phyloP scores from a whole-genome alignment of 2,888 invertebrate genomes.

The Falcaria lacertinaria region DNA sequence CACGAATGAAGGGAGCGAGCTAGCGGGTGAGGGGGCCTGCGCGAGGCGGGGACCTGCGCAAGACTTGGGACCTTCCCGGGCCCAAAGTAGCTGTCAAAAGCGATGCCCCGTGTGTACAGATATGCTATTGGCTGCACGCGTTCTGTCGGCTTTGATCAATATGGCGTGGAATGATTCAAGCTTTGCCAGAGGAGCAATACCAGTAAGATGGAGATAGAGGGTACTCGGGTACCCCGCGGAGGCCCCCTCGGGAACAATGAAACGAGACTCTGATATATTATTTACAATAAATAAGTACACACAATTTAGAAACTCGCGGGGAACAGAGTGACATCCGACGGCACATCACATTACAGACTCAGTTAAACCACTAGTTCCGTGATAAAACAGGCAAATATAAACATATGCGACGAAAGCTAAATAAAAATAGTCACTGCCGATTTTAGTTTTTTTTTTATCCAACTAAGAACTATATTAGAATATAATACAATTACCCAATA shows the following conservation, averaged over 20 bases:
- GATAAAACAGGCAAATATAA: constrained; percentile 14
- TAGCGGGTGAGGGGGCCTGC: too few relatives aligned
- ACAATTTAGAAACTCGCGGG: constrained; percentile 24
- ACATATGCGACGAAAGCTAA: constrained; percentile 21
- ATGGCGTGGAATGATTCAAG: too few relatives aligned
- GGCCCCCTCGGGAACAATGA: background rate
- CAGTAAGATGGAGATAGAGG: too few relatives aligned
- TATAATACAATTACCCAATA: constrained; percentile 35
- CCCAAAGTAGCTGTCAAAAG: too few relatives aligned
- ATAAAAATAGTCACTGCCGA: constrained; percentile 34
- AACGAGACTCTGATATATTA: constrained; percentile 24
- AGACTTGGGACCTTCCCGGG: too few relatives aligned
- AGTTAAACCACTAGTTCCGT: background rate
- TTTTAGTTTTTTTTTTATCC: constrained; percentile 30
- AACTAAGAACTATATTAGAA: constrained; percentile 28
- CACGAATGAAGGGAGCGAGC: too few relatives aligned
- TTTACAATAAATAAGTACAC: constrained; percentile 59
- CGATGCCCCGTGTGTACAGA: too few relatives aligned
- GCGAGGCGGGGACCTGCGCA: too few relatives aligned
- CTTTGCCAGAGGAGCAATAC: too few relatives aligned
- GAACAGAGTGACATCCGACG: constrained; percentile 6
- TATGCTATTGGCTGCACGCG: too few relatives aligned
- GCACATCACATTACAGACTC: constrained; percentile 19
- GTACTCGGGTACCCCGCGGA: background rate
- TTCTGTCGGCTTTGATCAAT: too few relatives aligned